Percentiles rank a stretch among this genome's conserved stretches.
Evolutionary conservation across 2,888 invertebrate species (phyloP).

Genomic region (Gastracanthus pulcherrimus): DNA sequence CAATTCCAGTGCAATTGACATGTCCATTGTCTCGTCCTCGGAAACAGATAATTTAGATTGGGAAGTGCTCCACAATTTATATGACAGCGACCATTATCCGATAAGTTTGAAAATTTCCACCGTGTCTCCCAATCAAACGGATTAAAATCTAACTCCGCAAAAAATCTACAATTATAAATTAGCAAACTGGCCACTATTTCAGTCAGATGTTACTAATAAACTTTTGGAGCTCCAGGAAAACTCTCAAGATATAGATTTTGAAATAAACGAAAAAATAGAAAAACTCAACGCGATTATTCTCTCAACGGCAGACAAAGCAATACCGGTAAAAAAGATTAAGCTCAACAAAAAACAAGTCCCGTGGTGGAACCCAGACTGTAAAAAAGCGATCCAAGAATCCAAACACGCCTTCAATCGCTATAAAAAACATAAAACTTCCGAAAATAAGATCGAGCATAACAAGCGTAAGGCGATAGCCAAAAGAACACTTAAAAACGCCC

Average conservation of each 20-base stretch:
- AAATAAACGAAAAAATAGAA: slow-evolving; percentile 16
- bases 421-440: slow-evolving; percentile 22
- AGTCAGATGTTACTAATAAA: background rate
- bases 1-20: background rate
- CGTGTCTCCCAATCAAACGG: background rate
- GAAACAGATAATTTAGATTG: background rate
- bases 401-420: slow-evolving; percentile 38
- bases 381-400: slow-evolving; percentile 1
- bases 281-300: slow-evolving; percentile 13
- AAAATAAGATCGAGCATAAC: background rate
- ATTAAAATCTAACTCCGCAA: background rate
- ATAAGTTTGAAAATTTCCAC: background rate
- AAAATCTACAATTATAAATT: background rate
- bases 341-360: slow-evolving; percentile 29
- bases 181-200: background rate
- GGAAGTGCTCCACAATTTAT: background rate
- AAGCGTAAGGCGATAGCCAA: too few species aligned
- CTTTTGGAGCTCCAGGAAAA: background rate
- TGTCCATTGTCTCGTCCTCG: background rate
- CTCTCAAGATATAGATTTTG: background rate
- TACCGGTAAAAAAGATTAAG: slow-evolving; percentile 6
- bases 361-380: slow-evolving; percentile 45
- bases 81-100: background rate
- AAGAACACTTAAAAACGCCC: background rate
- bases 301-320: slow-evolving; percentile 21